Conservation (phyloP, 1,140 invertebrate genomes). For the Drosophila carrolli region DNA sequence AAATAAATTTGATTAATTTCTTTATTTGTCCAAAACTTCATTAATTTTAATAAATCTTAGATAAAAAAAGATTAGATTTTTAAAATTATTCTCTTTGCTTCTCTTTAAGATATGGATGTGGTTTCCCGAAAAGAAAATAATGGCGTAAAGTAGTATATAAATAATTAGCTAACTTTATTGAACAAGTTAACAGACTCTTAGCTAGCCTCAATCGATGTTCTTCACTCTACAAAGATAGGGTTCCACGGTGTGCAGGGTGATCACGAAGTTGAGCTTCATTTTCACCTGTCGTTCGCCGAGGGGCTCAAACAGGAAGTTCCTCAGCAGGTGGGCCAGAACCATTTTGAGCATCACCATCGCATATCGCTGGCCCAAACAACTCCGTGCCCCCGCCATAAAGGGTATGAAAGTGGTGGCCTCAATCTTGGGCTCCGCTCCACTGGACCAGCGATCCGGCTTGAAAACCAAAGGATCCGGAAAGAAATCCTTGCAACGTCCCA, state of each 20-base stretch:
- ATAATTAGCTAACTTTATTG: background rate
- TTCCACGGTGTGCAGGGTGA: constrained; percentile 60
- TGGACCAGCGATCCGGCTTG: constrained; percentile 90
- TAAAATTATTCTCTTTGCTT: too few relatives aligned
- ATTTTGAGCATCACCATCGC: constrained; percentile 74
- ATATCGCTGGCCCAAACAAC: constrained; percentile 87
- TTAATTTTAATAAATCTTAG: too few relatives aligned
- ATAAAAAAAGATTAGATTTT: too few relatives aligned
- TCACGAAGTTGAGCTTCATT: constrained; percentile 43
- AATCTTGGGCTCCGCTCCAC: constrained; percentile 72
- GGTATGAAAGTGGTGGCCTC: constrained; percentile 87
- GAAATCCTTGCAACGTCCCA: constrained; percentile 72
- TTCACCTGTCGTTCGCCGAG: constrained; percentile 57
- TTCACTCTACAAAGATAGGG: constrained; percentile 58
- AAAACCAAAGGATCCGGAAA: constrained; percentile 91
- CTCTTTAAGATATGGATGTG: too few relatives aligned
- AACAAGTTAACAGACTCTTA: background rate
- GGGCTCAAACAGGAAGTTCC: constrained; percentile 70
- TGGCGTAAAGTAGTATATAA: background rate
- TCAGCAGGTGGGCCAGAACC: constrained; percentile 59
- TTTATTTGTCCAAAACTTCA: too few relatives aligned
- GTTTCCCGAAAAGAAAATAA: background rate
- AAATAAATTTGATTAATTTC: too few relatives aligned
- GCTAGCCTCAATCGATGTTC: constrained; percentile 18
- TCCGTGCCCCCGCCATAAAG: constrained; percentile 89